These are phyloP conservation scores for Natator depressus DNA, from an alignment of 2,113 vertebrate species.

Conservation along the genomic window DNA sequence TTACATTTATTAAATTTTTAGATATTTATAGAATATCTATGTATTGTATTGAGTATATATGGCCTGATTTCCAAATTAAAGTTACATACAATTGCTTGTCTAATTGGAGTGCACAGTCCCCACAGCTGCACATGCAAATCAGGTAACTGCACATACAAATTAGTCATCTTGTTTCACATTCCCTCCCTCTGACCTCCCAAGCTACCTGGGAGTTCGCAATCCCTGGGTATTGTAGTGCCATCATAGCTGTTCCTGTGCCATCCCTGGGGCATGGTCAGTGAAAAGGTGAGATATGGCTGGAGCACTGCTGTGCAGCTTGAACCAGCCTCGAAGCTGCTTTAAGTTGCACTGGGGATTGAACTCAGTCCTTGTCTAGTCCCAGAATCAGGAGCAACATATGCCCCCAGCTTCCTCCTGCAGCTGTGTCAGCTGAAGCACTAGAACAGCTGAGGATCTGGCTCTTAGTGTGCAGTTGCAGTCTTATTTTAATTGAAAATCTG, in stretches of 20 bases:
- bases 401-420: neutral
- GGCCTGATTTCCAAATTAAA: neutral
- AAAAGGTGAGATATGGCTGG: neutral
- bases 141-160: neutral
- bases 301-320: neutral
- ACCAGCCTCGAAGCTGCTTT: neutral
- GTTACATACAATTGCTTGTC: neutral
- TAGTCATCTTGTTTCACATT: neutral
- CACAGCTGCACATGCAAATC: neutral
- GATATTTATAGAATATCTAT: neutral
- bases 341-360: neutral
- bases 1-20: neutral
- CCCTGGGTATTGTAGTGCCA: neutral
- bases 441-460: fast-evolving
- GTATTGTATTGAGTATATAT: neutral
- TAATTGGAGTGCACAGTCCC: neutral
- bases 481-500: neutral
- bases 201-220: neutral
- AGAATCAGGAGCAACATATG: neutral
- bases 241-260: neutral
- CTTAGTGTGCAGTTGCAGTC: neutral
- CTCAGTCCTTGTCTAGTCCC: neutral
- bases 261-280: neutral
- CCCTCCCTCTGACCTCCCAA: neutral
- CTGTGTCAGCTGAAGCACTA: fast-evolving